Evolutionary conservation across 2,888 invertebrate species (phyloP), one percentile per base, ranked within the genome.

Genomic region (Philonicus albiceps): DNA sequence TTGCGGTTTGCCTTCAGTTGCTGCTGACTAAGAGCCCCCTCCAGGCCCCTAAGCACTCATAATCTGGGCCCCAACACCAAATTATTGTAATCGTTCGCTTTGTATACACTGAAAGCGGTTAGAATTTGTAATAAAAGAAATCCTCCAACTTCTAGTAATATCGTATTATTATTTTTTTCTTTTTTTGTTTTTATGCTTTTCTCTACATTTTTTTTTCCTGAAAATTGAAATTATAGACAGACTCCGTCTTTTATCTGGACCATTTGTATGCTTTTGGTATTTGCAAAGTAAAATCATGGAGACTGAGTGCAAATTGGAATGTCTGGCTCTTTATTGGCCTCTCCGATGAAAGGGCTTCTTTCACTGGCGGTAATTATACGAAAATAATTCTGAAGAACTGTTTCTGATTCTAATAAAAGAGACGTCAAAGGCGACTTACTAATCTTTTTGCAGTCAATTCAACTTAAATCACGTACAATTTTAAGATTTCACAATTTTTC

Each of bases 71-170:
- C 64, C 22, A 64, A 22, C 27, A 22, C 22, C 64, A 49, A 27
- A 78, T 78, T 49, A 78, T 78, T 78, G 43, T 78, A 78, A 78
- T 78, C 30, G 16, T 78, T 30, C 49, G 49, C 43, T 49, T 78
- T 49, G 49, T 78, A 22, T 27, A 78, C 78, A 49, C 78, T 64
- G 27, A 19, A 64, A 64, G 64, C 6, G 19, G 64, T 27, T 64
- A 64, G 22, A 7, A 64, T 64, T 64, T 22, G 22, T 27, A 64
- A 64, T 64, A 22, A 64, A 64, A 64, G 37, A 37, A 37, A 37
- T 11, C 3, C 64, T 7, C 64, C 27, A 22, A 22, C 27, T 0
- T 64, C 64, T 64, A 7, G 6, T 16, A 49, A 49, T 49, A 49
- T 49, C 49, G 64, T 64, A 19, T 64, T 11, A n/a, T 27, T 22